Evolutionary conservation across 2,888 invertebrate genomes (phyloP).

Genomic region (Lepetodrilus schrolli): DNA sequence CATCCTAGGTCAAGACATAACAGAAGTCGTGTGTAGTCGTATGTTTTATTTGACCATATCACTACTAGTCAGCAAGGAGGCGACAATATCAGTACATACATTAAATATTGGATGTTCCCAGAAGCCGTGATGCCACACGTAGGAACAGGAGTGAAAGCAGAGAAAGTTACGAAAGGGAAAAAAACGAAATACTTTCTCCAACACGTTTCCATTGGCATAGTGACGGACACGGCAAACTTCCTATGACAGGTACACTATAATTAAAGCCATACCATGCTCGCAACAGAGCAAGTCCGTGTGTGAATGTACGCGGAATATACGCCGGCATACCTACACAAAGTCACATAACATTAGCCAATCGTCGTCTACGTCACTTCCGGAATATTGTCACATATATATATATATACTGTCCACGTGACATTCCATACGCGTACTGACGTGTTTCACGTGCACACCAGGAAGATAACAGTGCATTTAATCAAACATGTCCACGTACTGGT

Average conservation of each 20-base stretch:
- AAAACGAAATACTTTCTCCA: constrained; percentile 4
- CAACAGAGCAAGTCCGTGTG: too few species aligned
- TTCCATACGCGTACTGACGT: too few species aligned
- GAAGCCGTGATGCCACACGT: constrained; percentile 11
- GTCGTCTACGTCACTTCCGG: too few species aligned
- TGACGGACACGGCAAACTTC: not conserved
- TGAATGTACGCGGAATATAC: too few species aligned
- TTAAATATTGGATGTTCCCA: constrained; percentile 24
- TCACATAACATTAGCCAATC: too few species aligned
- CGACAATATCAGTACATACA: constrained; percentile 29
- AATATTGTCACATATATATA: too few species aligned
- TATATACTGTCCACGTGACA: too few species aligned
- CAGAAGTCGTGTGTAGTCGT: not conserved
- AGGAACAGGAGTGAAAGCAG: not conserved
- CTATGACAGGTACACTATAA: not conserved
- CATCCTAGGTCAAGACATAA: not conserved
- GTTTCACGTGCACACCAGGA: too few species aligned
- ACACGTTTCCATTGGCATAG: not conserved
- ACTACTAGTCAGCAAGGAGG: constrained; percentile 28
- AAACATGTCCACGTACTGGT: too few species aligned
- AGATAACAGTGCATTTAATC: too few species aligned
- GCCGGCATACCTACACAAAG: too few species aligned
- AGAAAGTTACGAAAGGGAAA: not conserved
- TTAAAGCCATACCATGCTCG: not conserved
- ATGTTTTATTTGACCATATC: constrained; percentile 27